Base-by-base conservation (phyloP, 92 coral and sea anemone genomes). In the Epizoanthus rinbou region DNA sequence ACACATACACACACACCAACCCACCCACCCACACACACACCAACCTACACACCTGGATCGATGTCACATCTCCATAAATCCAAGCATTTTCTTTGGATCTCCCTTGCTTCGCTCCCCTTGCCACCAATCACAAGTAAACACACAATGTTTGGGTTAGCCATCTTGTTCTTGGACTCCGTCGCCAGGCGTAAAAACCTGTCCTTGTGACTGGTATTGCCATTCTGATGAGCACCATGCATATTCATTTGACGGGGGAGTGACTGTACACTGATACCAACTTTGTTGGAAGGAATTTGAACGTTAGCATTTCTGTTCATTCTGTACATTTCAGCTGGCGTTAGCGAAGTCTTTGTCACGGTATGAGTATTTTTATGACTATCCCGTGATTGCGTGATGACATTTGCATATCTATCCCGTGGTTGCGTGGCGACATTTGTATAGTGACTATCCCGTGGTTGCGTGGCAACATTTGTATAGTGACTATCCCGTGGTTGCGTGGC, bases 21-120 rank as follows among this genome's bases (percentile, higher is more conserved):
- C 43, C 1, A 31, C 18, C 68, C 28, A 31, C 31, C 68, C 68
- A 2, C 35, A 1, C 23, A 64, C 69, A 3, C 16, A 28, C 17
- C 23, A 0, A 41, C 45, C 24, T 19, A 58, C 69, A 35, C 76
- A 93, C 98, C 95, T 85, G 98, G 93, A 85, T 93, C 91, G 19
- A 93, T 89, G 70, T 91, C 92, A 71, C 99, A 97, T 45, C 92
- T 91, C 99, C 99, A 97, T 79, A 92, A 90, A 80, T 97, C 99
- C 25, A 97, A 64, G 37, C 91, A 76, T 79, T 89, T 87, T 57
- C 92, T 90, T 56, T 83, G 88, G 67, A 90, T 92, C 67, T 97
- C 99, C 17, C 92, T 86, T 33, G 89, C 89, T 41, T 88, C 85
- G 53, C 88, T 89, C 47, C 90, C 86, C 80, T 92, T 90, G 57